phyloP scores from a whole-genome alignment of 2,113 vertebrate species.

The Phocoena sinus region DNA sequence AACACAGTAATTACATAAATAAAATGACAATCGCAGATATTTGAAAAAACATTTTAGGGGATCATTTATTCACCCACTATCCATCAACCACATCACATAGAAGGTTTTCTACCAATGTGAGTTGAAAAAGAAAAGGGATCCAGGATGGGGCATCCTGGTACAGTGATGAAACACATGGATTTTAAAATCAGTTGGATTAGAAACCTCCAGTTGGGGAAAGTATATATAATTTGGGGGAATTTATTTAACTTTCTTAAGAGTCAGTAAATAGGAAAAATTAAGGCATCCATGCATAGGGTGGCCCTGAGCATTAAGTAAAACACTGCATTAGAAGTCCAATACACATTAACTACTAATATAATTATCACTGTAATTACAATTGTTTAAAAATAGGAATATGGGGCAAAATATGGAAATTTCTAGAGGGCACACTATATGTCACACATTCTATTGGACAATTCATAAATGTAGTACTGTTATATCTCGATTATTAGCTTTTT shows the following conservation, averaged over 20 bases:
- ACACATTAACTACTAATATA: not conserved
- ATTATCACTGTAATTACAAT: not conserved
- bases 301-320: not conserved
- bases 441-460: not conserved
- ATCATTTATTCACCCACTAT: not conserved
- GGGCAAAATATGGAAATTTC: not conserved
- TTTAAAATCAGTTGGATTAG: not conserved
- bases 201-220: not conserved
- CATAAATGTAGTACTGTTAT: not conserved
- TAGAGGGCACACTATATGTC: not conserved
- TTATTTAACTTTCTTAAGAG: not conserved
- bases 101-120: not conserved
- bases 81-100: not conserved
- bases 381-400: not conserved
- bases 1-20: not conserved
- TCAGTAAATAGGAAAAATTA: not conserved
- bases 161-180: not conserved
- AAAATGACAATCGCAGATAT: not conserved
- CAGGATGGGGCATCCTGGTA: not conserved
- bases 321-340: not conserved
- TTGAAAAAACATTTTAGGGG: not conserved
- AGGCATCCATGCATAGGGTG: not conserved
- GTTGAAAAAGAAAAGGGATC: not conserved
- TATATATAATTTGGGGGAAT: not conserved
- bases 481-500: not conserved